Evolutionary conservation across 2,797 vertebrate genomes (phyloP), one percentile per base, ranked within the genome.

Genomic region (Poecilia velifera): DNA sequence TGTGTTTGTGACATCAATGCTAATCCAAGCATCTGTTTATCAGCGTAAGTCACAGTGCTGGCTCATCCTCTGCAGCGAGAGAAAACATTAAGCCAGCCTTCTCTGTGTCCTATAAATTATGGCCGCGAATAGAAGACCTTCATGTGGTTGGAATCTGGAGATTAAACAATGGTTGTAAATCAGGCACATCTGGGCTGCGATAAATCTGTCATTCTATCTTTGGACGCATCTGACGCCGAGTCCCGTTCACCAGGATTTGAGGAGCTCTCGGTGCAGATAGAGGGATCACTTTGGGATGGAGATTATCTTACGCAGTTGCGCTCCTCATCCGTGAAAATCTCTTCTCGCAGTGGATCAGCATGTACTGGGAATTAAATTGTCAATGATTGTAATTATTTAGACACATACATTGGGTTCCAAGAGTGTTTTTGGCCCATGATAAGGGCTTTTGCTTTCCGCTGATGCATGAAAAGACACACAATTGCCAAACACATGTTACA

Each of bases 131-230:
- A 88, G 70, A 86, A 91, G 84, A 71, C 89, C 88, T 90, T 94
- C 92, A 94, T 94, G 93, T 95, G 95, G 93, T 88, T 93, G 83
- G 88, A 93, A 95, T 94, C 88, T 93, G 90, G 88, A 94, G 93
- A 94, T 95, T 93, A 94, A 93, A 95, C 93, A 94, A 93, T 92
- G 87, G 82, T 88, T 62, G 68, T 94, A 94, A 92, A 94, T 94
- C 91, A 92, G 80, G 70, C 88, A 84, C 90, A 91, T 93, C 90
- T 90, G 84, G 89, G 88, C 82, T 76, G 78, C 80, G 77, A 88
- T 94, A 93, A 94, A 94, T 92, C 89, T 87, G 83, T 84, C 76
- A 18, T 82, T 86, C 90, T 91, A 92, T 92, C 89, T 91, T 89
- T 87, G 78, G 90, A 84, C 78, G 87, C 82, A 88, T 92, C 88